phyloP scores from a whole-genome alignment of 2,113 vertebrate species.

The Colinus virginianus region DNA sequence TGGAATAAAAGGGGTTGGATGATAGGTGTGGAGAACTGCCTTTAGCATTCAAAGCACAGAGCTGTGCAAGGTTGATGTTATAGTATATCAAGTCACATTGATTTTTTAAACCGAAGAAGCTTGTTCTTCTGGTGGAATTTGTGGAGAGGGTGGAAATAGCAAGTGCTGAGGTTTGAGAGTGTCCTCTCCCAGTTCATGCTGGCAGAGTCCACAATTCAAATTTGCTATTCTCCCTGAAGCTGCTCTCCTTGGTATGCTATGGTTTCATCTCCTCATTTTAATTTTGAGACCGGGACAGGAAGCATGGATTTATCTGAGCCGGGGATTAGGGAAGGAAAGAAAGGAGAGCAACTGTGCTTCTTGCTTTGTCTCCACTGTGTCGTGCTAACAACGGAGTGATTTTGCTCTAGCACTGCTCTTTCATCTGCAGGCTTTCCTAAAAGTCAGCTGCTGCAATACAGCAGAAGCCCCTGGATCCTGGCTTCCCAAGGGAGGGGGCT shows the following conservation, averaged over 20 bases:
- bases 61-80: background rate
- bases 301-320: background rate
- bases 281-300: background rate
- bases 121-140: background rate
- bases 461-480: background rate
- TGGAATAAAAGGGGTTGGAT: background rate
- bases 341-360: background rate
- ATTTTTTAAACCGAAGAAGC: background rate
- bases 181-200: rapidly evolving
- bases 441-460: background rate
- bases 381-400: background rate
- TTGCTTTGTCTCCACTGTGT: background rate
- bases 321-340: background rate
- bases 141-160: background rate
- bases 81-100: background rate
- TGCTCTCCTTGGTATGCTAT: background rate
- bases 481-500: background rate
- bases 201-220: rapidly evolving
- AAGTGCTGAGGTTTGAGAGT: background rate
- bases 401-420: background rate
- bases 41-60: background rate
- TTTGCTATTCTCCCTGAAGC: background rate
- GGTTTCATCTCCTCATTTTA: background rate
- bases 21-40: background rate
- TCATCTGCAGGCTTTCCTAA: background rate